Percentiles rank a stretch among this genome's conserved stretches.
phyloP scores from a whole-genome alignment of 2,888 invertebrate genomes.

The Temnothorax rugatulus region DNA sequence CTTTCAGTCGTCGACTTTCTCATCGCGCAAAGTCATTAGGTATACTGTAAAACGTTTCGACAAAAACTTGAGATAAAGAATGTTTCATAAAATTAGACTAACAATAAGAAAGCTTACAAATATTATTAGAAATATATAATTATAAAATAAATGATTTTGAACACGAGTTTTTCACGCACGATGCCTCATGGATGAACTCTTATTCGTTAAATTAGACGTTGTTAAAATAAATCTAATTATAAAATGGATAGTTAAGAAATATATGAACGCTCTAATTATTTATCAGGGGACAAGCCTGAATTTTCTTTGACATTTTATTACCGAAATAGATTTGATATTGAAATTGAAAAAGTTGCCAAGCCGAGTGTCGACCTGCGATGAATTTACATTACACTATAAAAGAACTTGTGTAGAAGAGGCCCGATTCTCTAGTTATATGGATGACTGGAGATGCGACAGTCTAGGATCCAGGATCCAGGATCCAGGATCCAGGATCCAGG shows the following conservation, averaged over 20 bases:
- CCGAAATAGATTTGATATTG: not conserved
- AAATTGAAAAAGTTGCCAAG: conserved; percentile 4
- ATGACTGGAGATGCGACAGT: conserved; percentile 10
- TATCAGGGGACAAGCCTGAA: no score
- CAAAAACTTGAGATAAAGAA: not conserved
- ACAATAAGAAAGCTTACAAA: no score
- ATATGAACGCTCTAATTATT: not conserved
- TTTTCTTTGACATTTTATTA: conserved; percentile 9
- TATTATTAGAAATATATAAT: not conserved
- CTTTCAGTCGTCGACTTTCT: conserved; percentile 20
- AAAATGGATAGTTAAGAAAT: not conserved
- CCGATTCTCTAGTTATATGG: conserved; percentile 15
- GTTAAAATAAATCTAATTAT: not conserved
- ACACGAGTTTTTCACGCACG: no score
- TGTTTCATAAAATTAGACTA: not conserved
- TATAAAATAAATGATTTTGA: not conserved
- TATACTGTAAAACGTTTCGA: not conserved
- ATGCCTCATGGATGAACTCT: not conserved
- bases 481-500: no score
- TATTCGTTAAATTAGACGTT: not conserved
- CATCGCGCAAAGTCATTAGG: not conserved
- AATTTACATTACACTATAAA: not conserved
- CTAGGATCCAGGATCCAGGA: no score
- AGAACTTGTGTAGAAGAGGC: not conserved
- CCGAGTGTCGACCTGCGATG: not conserved